Evolutionary conservation across 1,140 invertebrate genomes (phyloP), one percentile per base, ranked within the genome.

Genomic region (Cyclargus thomasi): DNA sequence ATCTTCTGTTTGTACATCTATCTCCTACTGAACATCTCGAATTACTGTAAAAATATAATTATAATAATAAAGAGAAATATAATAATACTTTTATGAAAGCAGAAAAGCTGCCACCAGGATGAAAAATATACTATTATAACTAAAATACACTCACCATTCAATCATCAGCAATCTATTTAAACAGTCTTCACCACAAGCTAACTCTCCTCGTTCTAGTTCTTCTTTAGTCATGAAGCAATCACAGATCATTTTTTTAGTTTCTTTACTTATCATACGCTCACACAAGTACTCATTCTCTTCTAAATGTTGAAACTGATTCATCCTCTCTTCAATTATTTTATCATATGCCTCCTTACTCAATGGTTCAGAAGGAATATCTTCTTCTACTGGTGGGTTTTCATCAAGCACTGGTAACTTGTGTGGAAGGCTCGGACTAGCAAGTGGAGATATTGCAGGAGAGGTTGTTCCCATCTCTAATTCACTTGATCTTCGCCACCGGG

Each of bases 111-210:
- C n/a, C n/a, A n/a, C n/a, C n/a, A n/a, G n/a, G n/a, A n/a, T n/a
- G n/a, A n/a, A 29, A 4, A 29, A 5, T 29, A 29, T 29, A 63
- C 18, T 39, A 29, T 2, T 17, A 17, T 7, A 20, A 36, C 10
- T 63, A 20, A 18, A 69, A 72, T 20, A 66, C 66, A 36, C 84
- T 91, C 92, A 97, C 97, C 98, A 99, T 94, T 99, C 98, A 85
- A 99, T 99, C 95, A 99, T 97, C 5, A 99, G 93, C 83, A 99
- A 93, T 83, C 97, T 94, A 92, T 99, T 99, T 5, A 99, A 93
- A 91, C 98, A 99, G 88, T 99, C 97, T 81, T 98, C 96, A 0
- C 97, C 97, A 91, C 98, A 99, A 36, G 97, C 97, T 23, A 94
- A 89, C 85, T 97, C 95, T 1, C 96, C 97, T 69, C 95, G 90